Base-by-base conservation (phyloP, 2,797 vertebrate species). In the Echeneis naucrates region DNA sequence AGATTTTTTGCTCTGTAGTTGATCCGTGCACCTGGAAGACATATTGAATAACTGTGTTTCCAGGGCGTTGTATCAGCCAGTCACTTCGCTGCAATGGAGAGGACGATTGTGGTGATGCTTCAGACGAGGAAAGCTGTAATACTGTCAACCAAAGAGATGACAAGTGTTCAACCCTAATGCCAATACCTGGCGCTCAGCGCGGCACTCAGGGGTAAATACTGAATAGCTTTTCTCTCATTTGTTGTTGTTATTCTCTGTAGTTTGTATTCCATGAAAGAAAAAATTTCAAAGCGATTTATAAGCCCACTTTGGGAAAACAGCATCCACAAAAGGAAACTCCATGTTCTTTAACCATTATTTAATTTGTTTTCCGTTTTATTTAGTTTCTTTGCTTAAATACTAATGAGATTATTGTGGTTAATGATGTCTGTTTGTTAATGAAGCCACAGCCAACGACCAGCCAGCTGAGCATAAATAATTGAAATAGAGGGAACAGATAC, bases 51-150 rank as follows among this genome's bases (percentile, higher is more conserved):
- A 44, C 17, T n/a, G 17, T 90, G 3, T 83, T 19, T 73, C 35
- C 53, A 99, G 98, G 96, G 8, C 96, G 97, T 47, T 99, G 97
- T 80, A 93, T 99, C 79, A 94, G 94, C 85, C 87, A 55, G 74
- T 90, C 93, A 16, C 95, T 99, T 0, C 73, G 92, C 32, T 99
- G 98, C 67, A 98, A 99, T 0, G 95, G 96, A 60, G 96, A 97
- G 23, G 0, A 0, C 0, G 97, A 99, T 88, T 99, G 98, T 77
- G 72, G 85, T 0, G 94, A 95, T 27, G 86, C 72, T 4, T 96
- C 95, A 3, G 98, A 99, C 38, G 98, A 99, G 81, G 83, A 83
- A 0, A 54, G 75, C 48, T 99, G 97, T 73, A 77, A 77, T n/a
- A 82, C 86, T 4, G 44, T 91, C 0, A 83, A 66, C 70, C 54